A percentile compares a stretch with the other conserved stretches of the same genome.
phyloP scores from a whole-genome alignment of 37 sponge, comb jelly and placozoan genomes.

The Aphrocallistes beatrix region DNA sequence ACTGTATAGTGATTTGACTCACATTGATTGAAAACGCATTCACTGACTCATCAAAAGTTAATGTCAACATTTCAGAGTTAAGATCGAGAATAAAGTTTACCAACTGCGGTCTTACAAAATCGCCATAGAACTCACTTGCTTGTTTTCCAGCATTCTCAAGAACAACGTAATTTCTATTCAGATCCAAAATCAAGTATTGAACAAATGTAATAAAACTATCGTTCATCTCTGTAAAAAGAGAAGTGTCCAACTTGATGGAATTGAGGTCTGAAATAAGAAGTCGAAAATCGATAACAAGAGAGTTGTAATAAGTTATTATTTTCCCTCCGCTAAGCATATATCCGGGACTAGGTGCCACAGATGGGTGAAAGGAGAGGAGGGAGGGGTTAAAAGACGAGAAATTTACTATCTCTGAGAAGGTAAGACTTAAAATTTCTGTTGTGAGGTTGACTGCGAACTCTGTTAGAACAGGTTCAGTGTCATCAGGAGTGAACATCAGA shows the following conservation, averaged over 20 bases:
- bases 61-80: conserved; percentile 29
- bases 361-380: conserved; percentile 28
- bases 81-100: conserved; percentile 46
- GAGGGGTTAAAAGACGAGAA: conserved; percentile 35
- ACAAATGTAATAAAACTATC: conserved; percentile 51
- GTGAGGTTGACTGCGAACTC: conserved; percentile 44
- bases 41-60: conserved; percentile 75
- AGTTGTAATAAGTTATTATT: conserved; percentile 10
- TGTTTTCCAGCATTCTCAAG: not conserved
- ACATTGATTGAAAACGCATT: conserved; percentile 48
- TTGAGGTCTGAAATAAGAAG: conserved; percentile 50
- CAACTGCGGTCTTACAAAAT: conserved; percentile 35
- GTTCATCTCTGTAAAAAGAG: conserved; percentile 23
- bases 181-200: conserved; percentile 33
- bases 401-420: conserved; percentile 73
- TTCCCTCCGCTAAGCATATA: conserved; percentile 13
- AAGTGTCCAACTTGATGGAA: conserved; percentile 45
- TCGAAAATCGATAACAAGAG: conserved; percentile 35
- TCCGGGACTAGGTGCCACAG: not conserved
- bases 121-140: conserved; percentile 32
- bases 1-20: conserved; percentile 38
- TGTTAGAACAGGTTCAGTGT: conserved; percentile 41
- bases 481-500: conserved; percentile 39
- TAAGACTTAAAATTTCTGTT: conserved; percentile 36
- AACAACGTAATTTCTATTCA: conserved; percentile 48